Evolutionary conservation across 2,113 vertebrate genomes (phyloP), one percentile per base, ranked within the genome.

Genomic region (Psilopogon haemacephalus): DNA sequence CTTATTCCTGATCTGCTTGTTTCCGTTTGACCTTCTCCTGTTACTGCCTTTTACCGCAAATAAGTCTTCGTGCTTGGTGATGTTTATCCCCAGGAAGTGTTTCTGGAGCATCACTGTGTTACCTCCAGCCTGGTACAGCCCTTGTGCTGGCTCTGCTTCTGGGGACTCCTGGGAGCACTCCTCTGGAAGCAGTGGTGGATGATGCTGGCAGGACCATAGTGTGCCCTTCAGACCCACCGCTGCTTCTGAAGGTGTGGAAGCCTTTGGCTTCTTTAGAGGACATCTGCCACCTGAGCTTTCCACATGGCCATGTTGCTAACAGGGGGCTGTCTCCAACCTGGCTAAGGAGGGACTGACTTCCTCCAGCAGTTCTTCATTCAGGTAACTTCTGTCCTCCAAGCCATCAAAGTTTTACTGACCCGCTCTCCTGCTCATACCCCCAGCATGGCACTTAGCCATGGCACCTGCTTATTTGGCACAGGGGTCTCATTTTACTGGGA

Each of bases 11-110:
- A 89, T 72, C 60, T 1, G 0, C 54, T 70, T 50, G 78, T 84
- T 94, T 86, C 90, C 40, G 26, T 83, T 35, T 84, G 63, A 84
- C 90, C 73, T 94, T 92, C 86, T 92, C 90, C 68, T n/a, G 19
- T 87, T 89, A 79, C 77, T 56, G 58, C 63, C 52, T 74, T 59
- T 73, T 42, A 60, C 86, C 1, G 0, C 86, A 21, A 83, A 11
- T 60, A 38, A 38, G 33, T 56, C 78, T 56, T 50, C 18, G 0
- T 87, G 71, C 38, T 52, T 0, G 0, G 28, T 27, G 58, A 33
- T 23, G 73, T 40, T 79, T 50, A 44, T 89, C 33, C 72, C 52
- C 40, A 37, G 17, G n/a, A 40, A 78, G 26, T 20, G 24, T 72
- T 58, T 28, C 52, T 56, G 64, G 35, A 76, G 24, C 85, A 42